Evolutionary conservation across 2,113 vertebrate species (phyloP).

Genomic region (Protobothrops mucrosquamatus): DNA sequence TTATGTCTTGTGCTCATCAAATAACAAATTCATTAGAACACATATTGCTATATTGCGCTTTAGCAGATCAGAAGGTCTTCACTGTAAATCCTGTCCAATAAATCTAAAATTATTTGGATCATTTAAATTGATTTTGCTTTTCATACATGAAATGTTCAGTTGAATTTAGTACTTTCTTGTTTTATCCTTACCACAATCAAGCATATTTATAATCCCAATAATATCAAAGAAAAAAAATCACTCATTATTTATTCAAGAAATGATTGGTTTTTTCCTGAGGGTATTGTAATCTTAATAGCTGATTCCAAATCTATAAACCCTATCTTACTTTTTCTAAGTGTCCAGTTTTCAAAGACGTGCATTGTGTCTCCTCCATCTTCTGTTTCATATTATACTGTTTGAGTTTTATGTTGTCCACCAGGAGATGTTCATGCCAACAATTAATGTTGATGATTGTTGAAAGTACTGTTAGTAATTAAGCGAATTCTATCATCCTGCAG

Average conservation of each 20-base stretch:
- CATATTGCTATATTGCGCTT: not conserved
- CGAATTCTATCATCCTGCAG: not conserved
- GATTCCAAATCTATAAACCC: not conserved
- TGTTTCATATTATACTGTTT: not conserved
- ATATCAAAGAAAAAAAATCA: not conserved
- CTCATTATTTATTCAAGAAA: not conserved
- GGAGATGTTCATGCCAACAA: too few relatives aligned
- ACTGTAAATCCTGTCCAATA: not conserved
- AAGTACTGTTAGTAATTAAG: not conserved
- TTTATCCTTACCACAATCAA: not conserved
- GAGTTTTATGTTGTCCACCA: not conserved
- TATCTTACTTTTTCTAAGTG: not conserved
- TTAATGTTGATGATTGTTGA: not conserved
- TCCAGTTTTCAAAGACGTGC: not conserved
- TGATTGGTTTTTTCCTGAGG: not conserved
- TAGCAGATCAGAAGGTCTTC: not conserved
- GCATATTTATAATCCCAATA: not conserved
- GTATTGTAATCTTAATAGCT: not conserved
- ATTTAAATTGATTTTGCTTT: not conserved
- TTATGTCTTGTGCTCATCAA: not conserved
- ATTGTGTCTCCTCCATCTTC: not conserved
- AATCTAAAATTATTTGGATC: not conserved
- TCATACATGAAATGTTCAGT: not conserved
- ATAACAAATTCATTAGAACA: not conserved
- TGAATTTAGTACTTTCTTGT: not conserved